Base-by-base conservation (phyloP, 2,888 invertebrate genomes). In the Leptinotarsa peninsularis region DNA sequence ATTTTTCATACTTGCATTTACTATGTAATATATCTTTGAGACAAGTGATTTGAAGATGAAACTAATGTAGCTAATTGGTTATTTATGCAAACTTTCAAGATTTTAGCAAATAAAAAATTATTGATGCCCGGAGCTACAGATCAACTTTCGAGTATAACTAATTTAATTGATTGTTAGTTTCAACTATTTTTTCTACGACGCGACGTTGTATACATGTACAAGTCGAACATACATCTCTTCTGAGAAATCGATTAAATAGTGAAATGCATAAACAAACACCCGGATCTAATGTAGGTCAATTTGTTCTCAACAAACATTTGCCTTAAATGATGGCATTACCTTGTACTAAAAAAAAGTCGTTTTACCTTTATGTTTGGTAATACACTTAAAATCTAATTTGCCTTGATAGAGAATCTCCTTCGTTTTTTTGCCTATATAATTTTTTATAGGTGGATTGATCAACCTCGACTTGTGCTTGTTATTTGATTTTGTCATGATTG, bases 291-390 rank as follows among this genome's bases (percentile, higher is more conserved):
- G 76, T 79, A 75, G 78, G 79, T 78, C 79, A 74, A 66, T 71
- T 69, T 73, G 71, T 66, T 49, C 33, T 72, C 66, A 71, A 52
- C 72, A 73, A 77, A 71, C 74, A 76, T 77, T 79, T 78, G 54
- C 76, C 76, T 75, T 73, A 76, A 73, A 76, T 73, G 79, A 76
- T 74, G 78, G 73, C 72, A 78, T 79, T 74, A 79, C 79, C 79
- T 79, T 79, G 79, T 79, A 76, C 76, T 73, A 76, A 75, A 79
- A 79, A 75, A 70, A 67, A 63, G 27, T 63, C 63, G 63, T 10
- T 63, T 63, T 56, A 54, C 56, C 69, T 68, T 56, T 49, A 58
- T 43, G 70, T 70, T 70, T 70, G 70, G 49, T 58, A 70, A 63
- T 56, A 58, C 70, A 58, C 58, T 70, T 70, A 58, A 70, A 49